phyloP scores from a whole-genome alignment of 2,113 vertebrate genomes.

The Phoxinus phoxinus region DNA sequence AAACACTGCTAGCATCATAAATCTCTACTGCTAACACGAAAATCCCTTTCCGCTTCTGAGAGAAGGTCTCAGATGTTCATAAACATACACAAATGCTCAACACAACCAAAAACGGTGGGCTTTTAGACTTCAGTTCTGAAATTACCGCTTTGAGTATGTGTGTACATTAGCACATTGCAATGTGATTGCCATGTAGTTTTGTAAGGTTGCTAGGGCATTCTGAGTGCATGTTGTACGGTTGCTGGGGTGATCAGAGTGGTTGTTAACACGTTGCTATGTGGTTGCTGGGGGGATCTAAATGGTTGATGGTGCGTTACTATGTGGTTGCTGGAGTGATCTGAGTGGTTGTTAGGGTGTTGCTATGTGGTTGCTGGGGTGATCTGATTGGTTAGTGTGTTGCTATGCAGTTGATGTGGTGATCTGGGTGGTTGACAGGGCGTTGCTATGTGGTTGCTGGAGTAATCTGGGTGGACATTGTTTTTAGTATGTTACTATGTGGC shows the following conservation, averaged over 20 bases:
- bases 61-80: not conserved
- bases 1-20: conserved; percentile 4
- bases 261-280: not conserved
- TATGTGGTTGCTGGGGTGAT: not conserved
- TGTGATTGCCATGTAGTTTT: not conserved
- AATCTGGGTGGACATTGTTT: not conserved
- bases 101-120: not conserved
- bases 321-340: not conserved
- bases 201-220: not conserved
- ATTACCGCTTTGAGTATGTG: not conserved
- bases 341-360: not conserved
- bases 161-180: too few species aligned
- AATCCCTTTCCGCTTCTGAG: not conserved
- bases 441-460: not conserved
- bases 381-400: not conserved
- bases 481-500: not conserved
- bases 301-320: not conserved
- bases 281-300: rapidly evolving
- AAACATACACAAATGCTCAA: not conserved
- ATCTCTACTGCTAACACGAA: not conserved
- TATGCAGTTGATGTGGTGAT: not conserved
- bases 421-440: rapidly evolving
- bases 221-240: not conserved
- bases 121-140: not conserved
- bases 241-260: not conserved